These are phyloP conservation scores for Mactromeris polynyma DNA, from an alignment of 2,888 invertebrate species.

Conservation along the genomic window DNA sequence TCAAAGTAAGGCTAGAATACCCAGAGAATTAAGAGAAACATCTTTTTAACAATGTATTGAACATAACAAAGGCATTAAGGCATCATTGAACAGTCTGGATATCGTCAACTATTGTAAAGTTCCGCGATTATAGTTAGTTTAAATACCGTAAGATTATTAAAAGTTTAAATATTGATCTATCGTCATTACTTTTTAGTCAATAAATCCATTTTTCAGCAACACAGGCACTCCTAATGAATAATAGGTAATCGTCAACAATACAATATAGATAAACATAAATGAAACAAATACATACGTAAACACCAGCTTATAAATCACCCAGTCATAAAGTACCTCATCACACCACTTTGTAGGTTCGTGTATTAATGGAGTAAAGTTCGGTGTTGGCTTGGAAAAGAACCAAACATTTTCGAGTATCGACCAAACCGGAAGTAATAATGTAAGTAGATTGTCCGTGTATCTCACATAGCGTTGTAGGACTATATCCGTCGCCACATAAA, in stretches of 20 bases:
- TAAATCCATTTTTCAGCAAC: constrained; percentile 4
- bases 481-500: neutral
- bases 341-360: neutral
- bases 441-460: constrained; percentile 11
- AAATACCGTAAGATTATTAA: too few species aligned
- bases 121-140: too few species aligned
- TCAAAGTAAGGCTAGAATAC: too few species aligned
- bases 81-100: too few species aligned
- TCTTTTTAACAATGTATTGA: too few species aligned
- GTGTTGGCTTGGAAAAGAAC: neutral
- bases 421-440: neutral
- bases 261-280: neutral
- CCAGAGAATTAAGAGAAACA: too few species aligned
- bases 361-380: neutral
- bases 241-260: neutral
- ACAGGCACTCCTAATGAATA: neutral
- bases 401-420: neutral
- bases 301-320: neutral
- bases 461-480: neutral
- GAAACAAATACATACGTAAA: neutral
- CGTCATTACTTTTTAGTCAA: neutral
- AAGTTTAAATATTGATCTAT: too few species aligned
- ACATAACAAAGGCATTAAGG: too few species aligned
- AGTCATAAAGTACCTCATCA: neutral
- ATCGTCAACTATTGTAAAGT: too few species aligned